phyloP scores from a whole-genome alignment of 2,113 vertebrate genomes.

The Salvelinus alpinus region DNA sequence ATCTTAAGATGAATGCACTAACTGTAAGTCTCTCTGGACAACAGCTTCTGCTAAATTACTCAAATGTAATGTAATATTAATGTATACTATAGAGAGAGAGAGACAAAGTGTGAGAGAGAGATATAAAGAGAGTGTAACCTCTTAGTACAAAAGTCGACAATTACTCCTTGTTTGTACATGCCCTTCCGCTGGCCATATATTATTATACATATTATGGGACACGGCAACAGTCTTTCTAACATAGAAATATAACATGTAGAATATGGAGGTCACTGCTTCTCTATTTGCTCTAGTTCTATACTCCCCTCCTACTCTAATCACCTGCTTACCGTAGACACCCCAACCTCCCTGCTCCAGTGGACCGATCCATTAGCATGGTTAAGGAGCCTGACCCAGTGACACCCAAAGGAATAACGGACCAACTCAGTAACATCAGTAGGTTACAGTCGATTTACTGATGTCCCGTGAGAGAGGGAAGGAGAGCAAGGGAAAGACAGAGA shows the following conservation, averaged over 20 bases:
- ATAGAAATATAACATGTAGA: too few species aligned
- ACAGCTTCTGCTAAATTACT: too few species aligned
- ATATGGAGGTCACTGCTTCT: background rate
- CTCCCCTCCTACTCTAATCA: background rate
- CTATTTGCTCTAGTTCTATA: background rate
- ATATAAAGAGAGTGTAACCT: background rate
- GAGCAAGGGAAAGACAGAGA: background rate
- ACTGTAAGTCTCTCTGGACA: too few species aligned
- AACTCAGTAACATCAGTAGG: slow-evolving; percentile 20
- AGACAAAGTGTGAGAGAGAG: too few species aligned
- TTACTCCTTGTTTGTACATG: slow-evolving; percentile 25
- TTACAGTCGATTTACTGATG: background rate
- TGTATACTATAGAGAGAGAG: too few species aligned
- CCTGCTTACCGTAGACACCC: slow-evolving; percentile 14
- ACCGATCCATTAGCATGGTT: background rate
- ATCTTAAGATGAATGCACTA: too few species aligned
- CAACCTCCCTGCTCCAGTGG: slow-evolving; percentile 22
- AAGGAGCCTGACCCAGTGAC: slow-evolving; percentile 13
- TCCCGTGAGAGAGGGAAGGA: background rate
- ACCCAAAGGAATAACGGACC: slow-evolving; percentile 7
- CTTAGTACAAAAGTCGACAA: slow-evolving; percentile 19
- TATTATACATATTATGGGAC: too few species aligned
- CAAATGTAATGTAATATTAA: too few species aligned
- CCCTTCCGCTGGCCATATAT: too few species aligned
- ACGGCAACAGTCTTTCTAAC: too few species aligned